Evolutionary conservation across 1,140 invertebrate genomes (phyloP), one percentile per base, ranked within the genome.

Genomic region (Nomia melanderi): DNA sequence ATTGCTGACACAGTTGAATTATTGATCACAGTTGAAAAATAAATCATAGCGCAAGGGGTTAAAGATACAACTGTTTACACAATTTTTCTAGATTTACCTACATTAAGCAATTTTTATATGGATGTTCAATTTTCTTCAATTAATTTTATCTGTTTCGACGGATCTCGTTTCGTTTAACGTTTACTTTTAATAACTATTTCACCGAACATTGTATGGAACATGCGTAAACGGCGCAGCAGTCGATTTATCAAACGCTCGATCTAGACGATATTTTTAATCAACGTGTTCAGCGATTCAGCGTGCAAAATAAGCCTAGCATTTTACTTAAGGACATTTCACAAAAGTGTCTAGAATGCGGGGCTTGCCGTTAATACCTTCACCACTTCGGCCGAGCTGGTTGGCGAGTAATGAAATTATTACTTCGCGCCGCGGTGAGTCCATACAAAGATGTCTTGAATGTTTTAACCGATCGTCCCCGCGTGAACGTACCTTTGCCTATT

Each of bases 321-420:
- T 63, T 47, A 12, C 71, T 74, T 66, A 74, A 74, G 20, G 50
- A 39, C 36, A 20, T 25, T 74, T 25, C 20, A 23, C 50, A 57
- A 74, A 74, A 66, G 36, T 74, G 39, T 65, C 72, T 25, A 74
- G 72, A 66, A 66, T 74, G 62, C 44, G 27, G 14, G n/a, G 3
- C 12, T 25, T 47, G 50, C 29, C 72, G 62, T 74, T 74, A 74
- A 66, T 69, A 77, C 67, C 41, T 81, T 82, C 67, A 23, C 75
- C 81, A 74, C 74, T 53, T 78, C 39, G 74, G 27, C 63, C 41
- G 25, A 57, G 12, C 56, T 33, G 62, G 60, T 77, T 56, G 62
- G 57, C 69, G 72, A 70, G 65, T 75, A 82, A 82, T 75, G 79
- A 72, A 83, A 82, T 82, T 76, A 79, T 76, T 74, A 66, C 77